phyloP scores from a whole-genome alignment of 2,888 invertebrate species.

The Epicampocera succincta region DNA sequence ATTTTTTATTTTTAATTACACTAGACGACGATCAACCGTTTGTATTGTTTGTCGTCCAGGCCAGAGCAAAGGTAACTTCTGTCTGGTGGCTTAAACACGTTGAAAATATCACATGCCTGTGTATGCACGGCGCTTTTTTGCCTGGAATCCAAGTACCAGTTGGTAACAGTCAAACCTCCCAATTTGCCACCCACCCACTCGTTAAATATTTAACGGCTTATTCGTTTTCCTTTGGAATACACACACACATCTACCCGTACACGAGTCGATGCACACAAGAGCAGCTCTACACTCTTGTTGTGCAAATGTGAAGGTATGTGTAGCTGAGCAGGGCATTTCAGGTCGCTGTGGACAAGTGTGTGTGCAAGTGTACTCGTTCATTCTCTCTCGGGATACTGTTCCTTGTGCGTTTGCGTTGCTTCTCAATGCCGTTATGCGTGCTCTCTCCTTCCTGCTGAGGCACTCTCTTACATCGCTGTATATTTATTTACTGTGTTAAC shows the following conservation, averaged over 20 bases:
- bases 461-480: conserved; percentile 19
- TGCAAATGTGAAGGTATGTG: conserved; percentile 18
- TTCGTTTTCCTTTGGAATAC: conserved; percentile 39
- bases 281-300: conserved; percentile 4
- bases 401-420: conserved; percentile 35
- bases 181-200: conserved; percentile 58
- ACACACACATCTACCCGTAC: background rate
- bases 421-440: conserved; percentile 1
- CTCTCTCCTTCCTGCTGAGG: conserved; percentile 34
- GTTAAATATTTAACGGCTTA: conserved; percentile 58
- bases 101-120: conserved; percentile 72
- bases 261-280: background rate
- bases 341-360: background rate
- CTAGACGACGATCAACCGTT: conserved; percentile 78
- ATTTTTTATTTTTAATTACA: conserved; percentile 68
- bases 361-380: conserved; percentile 3
- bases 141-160: conserved; percentile 76
- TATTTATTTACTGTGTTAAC: conserved; percentile 14
- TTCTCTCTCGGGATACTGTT: conserved; percentile 33
- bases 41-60: conserved; percentile 81
- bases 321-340: conserved; percentile 1
- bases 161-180: conserved; percentile 64
- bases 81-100: conserved; percentile 77
- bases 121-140: conserved; percentile 72
- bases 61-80: conserved; percentile 82